Conservation (phyloP, 2,888 invertebrate species). For the Cancer borealis region DNA sequence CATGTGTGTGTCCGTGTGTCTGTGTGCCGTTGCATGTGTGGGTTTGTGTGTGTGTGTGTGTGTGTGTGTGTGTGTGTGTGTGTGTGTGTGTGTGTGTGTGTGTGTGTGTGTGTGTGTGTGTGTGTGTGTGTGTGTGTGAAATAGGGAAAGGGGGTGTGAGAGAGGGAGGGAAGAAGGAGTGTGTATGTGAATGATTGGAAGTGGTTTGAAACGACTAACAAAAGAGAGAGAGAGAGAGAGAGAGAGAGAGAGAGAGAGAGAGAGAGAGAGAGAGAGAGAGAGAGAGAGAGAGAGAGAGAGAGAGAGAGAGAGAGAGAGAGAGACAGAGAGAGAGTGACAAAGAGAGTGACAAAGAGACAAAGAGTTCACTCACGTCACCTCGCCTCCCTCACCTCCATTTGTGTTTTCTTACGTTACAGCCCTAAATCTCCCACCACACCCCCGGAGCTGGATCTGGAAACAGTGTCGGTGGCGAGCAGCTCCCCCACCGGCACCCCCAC, state of each 20-base stretch:
- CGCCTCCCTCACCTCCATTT: neutral
- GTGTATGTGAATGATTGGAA: too few species aligned
- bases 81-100: neutral
- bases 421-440: neutral
- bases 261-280: neutral
- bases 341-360: neutral
- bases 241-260: neutral
- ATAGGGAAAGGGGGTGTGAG: too few species aligned
- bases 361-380: too few species aligned
- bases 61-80: slow-evolving; percentile 13
- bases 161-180: too few species aligned
- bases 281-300: neutral
- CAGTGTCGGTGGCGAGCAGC: neutral
- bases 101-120: too few species aligned
- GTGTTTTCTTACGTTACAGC: neutral
- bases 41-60: slow-evolving; percentile 45
- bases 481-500: slow-evolving; percentile 38
- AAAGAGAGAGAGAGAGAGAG: neutral
- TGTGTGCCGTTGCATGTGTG: slow-evolving; percentile 36
- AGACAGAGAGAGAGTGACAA: neutral
- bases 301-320: neutral
- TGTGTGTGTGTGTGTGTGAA: too few species aligned
- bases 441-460: neutral
- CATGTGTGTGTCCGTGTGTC: slow-evolving; percentile 44
- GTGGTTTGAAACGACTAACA: too few species aligned